Evolutionary conservation across 2,113 vertebrate species (phyloP), one percentile per base, ranked within the genome.

Genomic region (Microtus richardsoni): DNA sequence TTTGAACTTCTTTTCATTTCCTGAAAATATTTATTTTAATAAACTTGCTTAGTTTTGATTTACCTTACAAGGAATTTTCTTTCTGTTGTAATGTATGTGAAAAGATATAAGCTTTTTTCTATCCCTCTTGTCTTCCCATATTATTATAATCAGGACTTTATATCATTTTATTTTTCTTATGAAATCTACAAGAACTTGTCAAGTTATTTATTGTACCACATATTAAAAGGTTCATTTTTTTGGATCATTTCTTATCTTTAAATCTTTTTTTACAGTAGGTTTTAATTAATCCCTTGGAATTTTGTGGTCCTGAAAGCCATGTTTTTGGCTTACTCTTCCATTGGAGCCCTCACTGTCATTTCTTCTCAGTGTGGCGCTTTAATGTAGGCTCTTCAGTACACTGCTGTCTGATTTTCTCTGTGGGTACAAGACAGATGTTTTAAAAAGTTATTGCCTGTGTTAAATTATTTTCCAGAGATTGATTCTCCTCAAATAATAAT

Each of bases 401-500:
- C 52, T 91, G 60, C 28, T 36, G 77, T 80, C 26, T 77, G 28
- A 95, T 33, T 80, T 85, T 88, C 90, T 85, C 80, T 89, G 28
- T 77, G 80, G 36, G 52, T 7, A n/a, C 3, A 2, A 84, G 58
- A 82, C 30, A 71, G 13, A 36, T 85, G 74, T 58, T 94, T 88
- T 92, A 52, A 17, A 71, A 91, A 89, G n/a, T 95, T 24, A 58
- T 77, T 93, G 79, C 26, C 36, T 88, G 13, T 94, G 66, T 16
- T 90, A 92, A 87, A 91, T 95, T 90, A 87, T 90, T 91, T 95
- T 86, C 52, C 71, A 74, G 41, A 77, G 64, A 91, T 93, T 88
- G 49, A 70, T 64, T 89, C 17, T 90, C 12, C 17, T 86, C 88
- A 77, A 95, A 88, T 79, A 77, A 47, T 74, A 86, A 70, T 86